These are phyloP conservation scores for Caenorhabditis tropicalis DNA, from an alignment of 1,140 invertebrate genomes.

Conservation along the genomic window DNA sequence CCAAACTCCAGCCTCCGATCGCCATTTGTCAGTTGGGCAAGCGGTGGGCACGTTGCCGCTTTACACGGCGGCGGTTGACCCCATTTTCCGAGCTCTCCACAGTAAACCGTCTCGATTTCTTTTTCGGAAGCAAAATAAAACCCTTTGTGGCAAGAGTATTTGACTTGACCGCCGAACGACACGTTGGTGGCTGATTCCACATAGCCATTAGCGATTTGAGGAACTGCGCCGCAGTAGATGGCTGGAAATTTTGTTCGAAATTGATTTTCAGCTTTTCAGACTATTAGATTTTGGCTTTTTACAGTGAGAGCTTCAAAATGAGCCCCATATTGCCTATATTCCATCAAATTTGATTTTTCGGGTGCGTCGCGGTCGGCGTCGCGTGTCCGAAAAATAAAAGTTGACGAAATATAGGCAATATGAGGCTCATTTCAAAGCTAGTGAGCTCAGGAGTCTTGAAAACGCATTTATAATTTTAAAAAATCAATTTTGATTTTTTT, in stretches of 20 bases:
- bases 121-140: slow-evolving; percentile 88
- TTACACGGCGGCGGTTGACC: slow-evolving; percentile 64
- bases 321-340: no score
- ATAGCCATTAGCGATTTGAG: slow-evolving; percentile 95
- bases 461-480: no score
- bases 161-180: slow-evolving; percentile 88
- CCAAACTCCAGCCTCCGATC: slow-evolving; percentile 89
- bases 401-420: no score
- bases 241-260: slow-evolving; percentile 78
- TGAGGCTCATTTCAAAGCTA: no score
- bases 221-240: slow-evolving; percentile 94
- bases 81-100: slow-evolving; percentile 69
- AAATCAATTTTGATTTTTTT: no score
- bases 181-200: slow-evolving; percentile 93
- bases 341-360: no score
- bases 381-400: no score
- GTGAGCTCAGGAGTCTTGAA: no score
- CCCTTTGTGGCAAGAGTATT: slow-evolving; percentile 94
- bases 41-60: slow-evolving; percentile 80
- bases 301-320: no score
- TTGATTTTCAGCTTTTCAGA: no score
- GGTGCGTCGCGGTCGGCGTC: no score
- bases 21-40: slow-evolving; percentile 86
- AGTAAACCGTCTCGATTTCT: slow-evolving; percentile 79
- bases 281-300: no score